Conservation (phyloP, 2,113 vertebrate genomes). For the Ptilorrhoa leucosticta region DNA sequence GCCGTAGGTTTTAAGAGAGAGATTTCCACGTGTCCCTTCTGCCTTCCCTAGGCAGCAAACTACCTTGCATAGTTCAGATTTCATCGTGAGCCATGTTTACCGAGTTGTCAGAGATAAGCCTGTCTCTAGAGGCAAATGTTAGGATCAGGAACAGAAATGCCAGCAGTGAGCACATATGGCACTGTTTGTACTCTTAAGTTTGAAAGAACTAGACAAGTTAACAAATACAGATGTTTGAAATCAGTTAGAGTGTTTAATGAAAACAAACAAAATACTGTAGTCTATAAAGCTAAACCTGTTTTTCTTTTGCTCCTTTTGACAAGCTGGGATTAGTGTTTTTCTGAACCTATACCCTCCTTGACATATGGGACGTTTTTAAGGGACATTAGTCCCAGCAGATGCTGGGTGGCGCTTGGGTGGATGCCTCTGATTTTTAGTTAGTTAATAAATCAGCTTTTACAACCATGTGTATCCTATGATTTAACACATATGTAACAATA, state of each 20-base stretch:
- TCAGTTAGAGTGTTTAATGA: slow-evolving; percentile 71
- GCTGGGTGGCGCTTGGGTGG: slow-evolving; percentile 34
- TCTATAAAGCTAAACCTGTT: slow-evolving; percentile 64
- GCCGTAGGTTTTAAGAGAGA: neutral
- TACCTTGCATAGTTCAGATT: neutral
- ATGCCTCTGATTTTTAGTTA: slow-evolving; percentile 49
- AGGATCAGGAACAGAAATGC: slow-evolving; percentile 25
- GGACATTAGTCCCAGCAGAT: slow-evolving; percentile 49
- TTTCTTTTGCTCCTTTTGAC: slow-evolving; percentile 63
- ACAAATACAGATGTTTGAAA: slow-evolving; percentile 71
- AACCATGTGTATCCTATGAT: slow-evolving; percentile 53
- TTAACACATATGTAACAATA: slow-evolving; percentile 48
- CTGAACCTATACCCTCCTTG: slow-evolving; percentile 39
- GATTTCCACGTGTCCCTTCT: neutral
- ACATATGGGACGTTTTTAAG: slow-evolving; percentile 30
- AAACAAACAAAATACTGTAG: slow-evolving; percentile 68
- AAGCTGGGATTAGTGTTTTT: slow-evolving; percentile 55
- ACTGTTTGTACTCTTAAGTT: slow-evolving; percentile 63
- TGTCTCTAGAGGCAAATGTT: neutral
- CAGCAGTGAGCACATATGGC: slow-evolving; percentile 66
- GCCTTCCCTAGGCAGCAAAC: neutral
- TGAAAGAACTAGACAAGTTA: slow-evolving; percentile 59
- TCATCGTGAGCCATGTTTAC: neutral
- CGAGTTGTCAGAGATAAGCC: slow-evolving; percentile 19
- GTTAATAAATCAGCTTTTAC: slow-evolving; percentile 57